Evolutionary conservation across 2,888 invertebrate species (phyloP).

Genomic region (Drosophila robusta): DNA sequence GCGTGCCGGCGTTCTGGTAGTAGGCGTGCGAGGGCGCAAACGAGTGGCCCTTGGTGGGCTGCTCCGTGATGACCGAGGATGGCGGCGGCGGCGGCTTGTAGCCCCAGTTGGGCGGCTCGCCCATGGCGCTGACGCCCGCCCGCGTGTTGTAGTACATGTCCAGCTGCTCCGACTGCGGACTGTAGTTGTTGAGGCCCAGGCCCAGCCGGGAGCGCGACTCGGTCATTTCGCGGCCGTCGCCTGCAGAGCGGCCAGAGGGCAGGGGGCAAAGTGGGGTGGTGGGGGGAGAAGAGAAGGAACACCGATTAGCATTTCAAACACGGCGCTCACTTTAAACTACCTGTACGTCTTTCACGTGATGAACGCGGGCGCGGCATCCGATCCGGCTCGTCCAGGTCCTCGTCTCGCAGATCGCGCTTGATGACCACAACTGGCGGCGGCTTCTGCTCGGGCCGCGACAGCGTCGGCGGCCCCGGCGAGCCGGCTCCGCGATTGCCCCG

Average conservation of each 20-base stretch:
- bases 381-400: conserved; percentile 89
- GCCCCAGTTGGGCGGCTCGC: conserved; percentile 85
- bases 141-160: conserved; percentile 94
- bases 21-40: conserved; percentile 91
- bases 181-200: conserved; percentile 88
- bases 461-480: conserved; percentile 85
- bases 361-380: conserved; percentile 85
- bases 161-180: conserved; percentile 89
- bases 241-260: conserved; percentile 77
- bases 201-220: conserved; percentile 91
- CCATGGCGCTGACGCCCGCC: conserved; percentile 87
- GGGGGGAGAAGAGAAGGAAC: conserved; percentile 25
- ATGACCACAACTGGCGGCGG: conserved; percentile 96
- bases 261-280: too few species aligned
- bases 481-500: conserved; percentile 87
- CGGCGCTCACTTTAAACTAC: conserved; percentile 82
- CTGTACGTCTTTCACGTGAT: conserved; percentile 86
- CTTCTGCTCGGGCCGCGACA: conserved; percentile 91
- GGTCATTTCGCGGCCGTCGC: conserved; percentile 92
- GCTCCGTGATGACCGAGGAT: conserved; percentile 94
- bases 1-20: conserved; percentile 91
- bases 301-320: conserved; percentile 80
- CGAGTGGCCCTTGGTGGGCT: conserved; percentile 94
- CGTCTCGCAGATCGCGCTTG: conserved; percentile 94
- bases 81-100: conserved; percentile 87